These are phyloP conservation scores for Helicoverpa armigera DNA, from an alignment of 1,140 invertebrate species.

Conservation along the genomic window DNA sequence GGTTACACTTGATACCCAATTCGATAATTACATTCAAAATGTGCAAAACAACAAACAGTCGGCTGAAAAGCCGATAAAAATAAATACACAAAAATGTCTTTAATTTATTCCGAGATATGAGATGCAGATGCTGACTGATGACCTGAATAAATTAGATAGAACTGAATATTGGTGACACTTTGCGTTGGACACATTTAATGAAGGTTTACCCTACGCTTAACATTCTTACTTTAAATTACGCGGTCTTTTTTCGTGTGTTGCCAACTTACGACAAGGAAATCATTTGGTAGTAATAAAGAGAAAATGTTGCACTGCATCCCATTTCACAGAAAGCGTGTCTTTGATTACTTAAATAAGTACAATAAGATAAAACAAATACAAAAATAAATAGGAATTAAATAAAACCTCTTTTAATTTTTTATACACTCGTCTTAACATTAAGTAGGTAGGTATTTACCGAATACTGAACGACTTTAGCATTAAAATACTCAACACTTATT, in stretches of 20 bases:
- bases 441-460: conserved; percentile 63
- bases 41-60: conserved; percentile 20
- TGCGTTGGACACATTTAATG: too few relatives aligned
- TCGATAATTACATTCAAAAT: conserved; percentile 18
- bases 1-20: neutral
- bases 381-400: conserved; percentile 29
- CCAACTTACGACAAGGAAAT: too few relatives aligned
- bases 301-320: neutral
- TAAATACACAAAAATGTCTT: conserved; percentile 6
- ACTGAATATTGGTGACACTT: too few relatives aligned
- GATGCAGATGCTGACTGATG: neutral
- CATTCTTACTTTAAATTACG: too few relatives aligned
- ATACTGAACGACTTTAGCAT: conserved; percentile 76
- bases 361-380: neutral
- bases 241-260: too few relatives aligned
- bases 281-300: too few relatives aligned
- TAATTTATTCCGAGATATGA: conserved; percentile 18
- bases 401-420: conserved; percentile 20
- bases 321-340: conserved; percentile 14
- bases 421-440: conserved; percentile 62
- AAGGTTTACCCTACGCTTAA: too few relatives aligned
- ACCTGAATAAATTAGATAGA: too few relatives aligned
- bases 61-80: neutral
- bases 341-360: conserved; percentile 32
- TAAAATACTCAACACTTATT: conserved; percentile 79